phyloP scores from a whole-genome alignment of 2,888 invertebrate species.

The Catocala sponsa region DNA sequence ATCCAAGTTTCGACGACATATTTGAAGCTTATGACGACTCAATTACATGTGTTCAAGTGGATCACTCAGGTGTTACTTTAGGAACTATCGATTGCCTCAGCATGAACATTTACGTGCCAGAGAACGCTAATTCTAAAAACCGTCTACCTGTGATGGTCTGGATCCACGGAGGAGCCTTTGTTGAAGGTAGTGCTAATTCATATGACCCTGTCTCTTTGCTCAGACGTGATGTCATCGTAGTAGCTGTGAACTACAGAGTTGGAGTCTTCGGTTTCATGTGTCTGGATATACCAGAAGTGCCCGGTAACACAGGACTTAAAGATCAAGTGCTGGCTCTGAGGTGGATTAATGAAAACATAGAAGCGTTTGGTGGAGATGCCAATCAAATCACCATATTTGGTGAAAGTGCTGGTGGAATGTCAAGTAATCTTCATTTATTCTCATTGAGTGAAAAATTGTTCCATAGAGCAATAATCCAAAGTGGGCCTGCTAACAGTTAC shows the following conservation, averaged over 20 bases:
- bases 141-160: slow-evolving; percentile 34
- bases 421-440: slow-evolving; percentile 33
- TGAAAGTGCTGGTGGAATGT: slow-evolving; percentile 54
- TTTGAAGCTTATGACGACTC: slow-evolving; percentile 50
- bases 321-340: slow-evolving; percentile 57
- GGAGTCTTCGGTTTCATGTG: slow-evolving; percentile 57
- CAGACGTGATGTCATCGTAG: slow-evolving; percentile 28
- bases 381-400: slow-evolving; percentile 52
- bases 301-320: slow-evolving; percentile 64
- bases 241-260: slow-evolving; percentile 32
- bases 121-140: slow-evolving; percentile 25
- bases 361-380: slow-evolving; percentile 54
- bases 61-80: background rate
- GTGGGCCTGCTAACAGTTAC: slow-evolving; percentile 17
- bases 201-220: slow-evolving; percentile 14
- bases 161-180: slow-evolving; percentile 32
- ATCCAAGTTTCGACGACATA: slow-evolving; percentile 33
- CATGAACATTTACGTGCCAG: slow-evolving; percentile 49
- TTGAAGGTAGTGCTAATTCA: slow-evolving; percentile 3
- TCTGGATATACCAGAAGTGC: slow-evolving; percentile 47
- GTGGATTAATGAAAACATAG: slow-evolving; percentile 63
- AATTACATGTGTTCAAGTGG: slow-evolving; percentile 42
- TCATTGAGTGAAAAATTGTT: slow-evolving; percentile 33
- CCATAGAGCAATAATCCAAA: slow-evolving; percentile 34
- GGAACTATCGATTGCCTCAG: slow-evolving; percentile 48